Percentiles rank a stretch among this genome's conserved stretches.
Evolutionary conservation across 2,113 vertebrate genomes (phyloP).

Genomic region (Bos javanicus): DNA sequence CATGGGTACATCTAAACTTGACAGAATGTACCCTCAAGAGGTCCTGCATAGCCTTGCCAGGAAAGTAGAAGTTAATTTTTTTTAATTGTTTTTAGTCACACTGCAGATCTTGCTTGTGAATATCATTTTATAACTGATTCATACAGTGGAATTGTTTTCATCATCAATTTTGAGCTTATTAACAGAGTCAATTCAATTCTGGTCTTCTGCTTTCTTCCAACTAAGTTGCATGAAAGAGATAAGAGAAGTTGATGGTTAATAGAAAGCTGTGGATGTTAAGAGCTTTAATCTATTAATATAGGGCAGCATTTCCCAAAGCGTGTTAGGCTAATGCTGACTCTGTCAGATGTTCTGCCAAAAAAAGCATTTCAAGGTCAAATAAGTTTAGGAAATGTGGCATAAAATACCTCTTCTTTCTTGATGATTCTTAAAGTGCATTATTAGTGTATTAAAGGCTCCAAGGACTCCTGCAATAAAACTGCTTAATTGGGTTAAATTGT

Average conservation of each 20-base stretch:
- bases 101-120: not conserved
- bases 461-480: not conserved
- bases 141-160: not conserved
- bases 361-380: conserved; percentile 43
- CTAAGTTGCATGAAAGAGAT: not conserved
- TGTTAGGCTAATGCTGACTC: not conserved
- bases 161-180: not conserved
- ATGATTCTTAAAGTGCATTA: not conserved
- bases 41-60: not conserved
- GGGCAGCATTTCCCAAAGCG: conserved; percentile 41
- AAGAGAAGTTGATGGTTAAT: not conserved
- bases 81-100: not conserved
- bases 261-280: not conserved
- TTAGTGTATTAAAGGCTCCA: not conserved
- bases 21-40: not conserved
- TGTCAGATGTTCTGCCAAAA: not conserved
- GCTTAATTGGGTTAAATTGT: conserved; percentile 33
- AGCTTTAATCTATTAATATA: conserved; percentile 53
- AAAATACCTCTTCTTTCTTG: not conserved
- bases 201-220: not conserved
- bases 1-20: not conserved
- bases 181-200: not conserved
- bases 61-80: not conserved
- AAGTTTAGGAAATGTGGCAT: conserved; percentile 12
- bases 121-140: not conserved